Conservation (phyloP, 2,797 vertebrate genomes). For the Semotilus atromaculatus region DNA sequence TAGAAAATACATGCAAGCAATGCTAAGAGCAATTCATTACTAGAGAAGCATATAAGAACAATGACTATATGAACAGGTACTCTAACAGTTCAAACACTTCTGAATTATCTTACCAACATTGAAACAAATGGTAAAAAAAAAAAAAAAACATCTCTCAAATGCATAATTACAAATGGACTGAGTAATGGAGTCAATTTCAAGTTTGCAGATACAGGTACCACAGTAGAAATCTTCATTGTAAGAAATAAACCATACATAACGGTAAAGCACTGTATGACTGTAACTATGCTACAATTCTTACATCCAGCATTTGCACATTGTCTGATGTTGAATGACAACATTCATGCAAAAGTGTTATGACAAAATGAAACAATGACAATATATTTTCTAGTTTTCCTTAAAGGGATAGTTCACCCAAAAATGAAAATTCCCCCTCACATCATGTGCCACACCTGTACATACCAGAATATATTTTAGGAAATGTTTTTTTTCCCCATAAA, state of each 20-base stretch:
- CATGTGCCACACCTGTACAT: neutral
- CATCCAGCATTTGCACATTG: neutral
- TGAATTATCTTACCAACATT: constrained; percentile 23
- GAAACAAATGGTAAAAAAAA: constrained; percentile 28
- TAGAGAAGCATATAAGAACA: constrained; percentile 36
- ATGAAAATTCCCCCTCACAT: neutral
- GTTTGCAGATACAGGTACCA: constrained; percentile 36
- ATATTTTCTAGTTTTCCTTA: neutral
- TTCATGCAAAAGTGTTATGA: neutral
- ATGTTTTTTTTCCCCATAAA: neutral
- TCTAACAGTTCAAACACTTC: constrained; percentile 31
- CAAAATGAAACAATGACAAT: constrained; percentile 1
- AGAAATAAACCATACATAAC: constrained; percentile 1
- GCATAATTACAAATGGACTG: constrained; percentile 46
- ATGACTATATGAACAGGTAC: constrained; percentile 33
- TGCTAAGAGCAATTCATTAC: neutral
- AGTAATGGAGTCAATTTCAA: constrained; percentile 28
- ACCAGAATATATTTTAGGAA: neutral
- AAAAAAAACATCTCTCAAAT: constrained; percentile 39
- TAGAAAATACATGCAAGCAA: constrained; percentile 52
- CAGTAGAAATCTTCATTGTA: constrained; percentile 30
- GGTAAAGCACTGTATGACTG: constrained; percentile 1
- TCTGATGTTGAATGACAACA: constrained; percentile 8
- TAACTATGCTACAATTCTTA: constrained; percentile 11
- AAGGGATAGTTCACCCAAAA: neutral